Evolutionary conservation across 2,797 vertebrate species (phyloP).

Genomic region (Phrynocephalus forsythii): DNA sequence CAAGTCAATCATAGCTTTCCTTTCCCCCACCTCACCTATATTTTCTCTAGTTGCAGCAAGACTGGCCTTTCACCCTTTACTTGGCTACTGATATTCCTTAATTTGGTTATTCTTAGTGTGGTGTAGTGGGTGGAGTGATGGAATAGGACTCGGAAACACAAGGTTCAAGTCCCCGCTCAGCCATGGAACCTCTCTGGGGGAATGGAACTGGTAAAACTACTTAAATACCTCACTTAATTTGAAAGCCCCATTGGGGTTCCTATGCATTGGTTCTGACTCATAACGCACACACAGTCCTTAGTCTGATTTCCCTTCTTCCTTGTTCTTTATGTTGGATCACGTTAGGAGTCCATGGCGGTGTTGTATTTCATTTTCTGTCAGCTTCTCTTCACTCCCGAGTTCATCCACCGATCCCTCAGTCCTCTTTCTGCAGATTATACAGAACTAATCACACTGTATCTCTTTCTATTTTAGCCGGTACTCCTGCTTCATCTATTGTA

Average conservation of each 20-base stretch:
- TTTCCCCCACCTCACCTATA: not conserved
- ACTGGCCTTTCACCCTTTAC: not conserved
- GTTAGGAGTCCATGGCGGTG: not conserved
- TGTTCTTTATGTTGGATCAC: not conserved
- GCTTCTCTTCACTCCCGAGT: not conserved
- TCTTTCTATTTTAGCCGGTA: conserved; percentile 21
- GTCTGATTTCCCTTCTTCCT: not conserved
- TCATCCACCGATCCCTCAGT: not conserved
- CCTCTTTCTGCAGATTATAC: not conserved
- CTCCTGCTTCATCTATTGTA: not conserved
- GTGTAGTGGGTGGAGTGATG: too few species aligned
- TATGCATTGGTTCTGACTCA: too few species aligned
- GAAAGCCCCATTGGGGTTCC: too few species aligned
- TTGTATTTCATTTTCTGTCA: not conserved
- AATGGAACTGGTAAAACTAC: too few species aligned
- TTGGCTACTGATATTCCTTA: not conserved
- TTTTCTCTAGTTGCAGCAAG: too few species aligned
- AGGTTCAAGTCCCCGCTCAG: too few species aligned
- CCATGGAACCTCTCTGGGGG: too few species aligned
- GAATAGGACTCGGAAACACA: too few species aligned
- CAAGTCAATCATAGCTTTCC: not conserved
- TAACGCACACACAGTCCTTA: not conserved
- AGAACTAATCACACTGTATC: conserved; percentile 15
- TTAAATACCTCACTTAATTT: too few species aligned
- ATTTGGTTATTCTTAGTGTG: too few species aligned